Percentiles rank a stretch among this genome's conserved stretches.
These are phyloP conservation scores for Ceramica pisi DNA, from an alignment of 2,888 invertebrate species.

Conservation along the genomic window DNA sequence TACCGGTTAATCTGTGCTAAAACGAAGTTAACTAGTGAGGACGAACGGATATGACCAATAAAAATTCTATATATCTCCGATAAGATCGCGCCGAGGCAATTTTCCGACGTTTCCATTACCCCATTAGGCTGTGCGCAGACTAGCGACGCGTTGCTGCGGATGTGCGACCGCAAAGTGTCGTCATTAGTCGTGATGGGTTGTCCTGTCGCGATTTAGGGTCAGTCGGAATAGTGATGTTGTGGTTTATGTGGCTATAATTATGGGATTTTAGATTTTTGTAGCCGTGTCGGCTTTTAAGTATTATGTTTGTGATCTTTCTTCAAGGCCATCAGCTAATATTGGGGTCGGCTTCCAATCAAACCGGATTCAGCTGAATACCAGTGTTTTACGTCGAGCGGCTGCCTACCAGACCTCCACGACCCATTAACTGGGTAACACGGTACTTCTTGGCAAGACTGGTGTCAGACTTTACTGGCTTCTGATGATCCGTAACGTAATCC, in stretches of 20 bases:
- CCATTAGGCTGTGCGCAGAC: conserved; percentile 49
- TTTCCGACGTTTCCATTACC: conserved; percentile 62
- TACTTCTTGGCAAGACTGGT: too few relatives aligned
- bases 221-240: conserved; percentile 44
- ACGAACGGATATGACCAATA: conserved; percentile 54
- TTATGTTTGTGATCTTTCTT: neutral
- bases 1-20: conserved; percentile 48
- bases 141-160: conserved; percentile 40
- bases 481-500: too few relatives aligned
- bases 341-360: too few relatives aligned
- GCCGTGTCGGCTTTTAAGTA: conserved; percentile 2
- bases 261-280: conserved; percentile 27
- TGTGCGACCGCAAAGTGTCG: conserved; percentile 58
- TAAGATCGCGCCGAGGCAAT: conserved; percentile 58
- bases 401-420: too few relatives aligned
- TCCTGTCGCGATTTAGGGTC: conserved; percentile 43
- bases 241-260: conserved; percentile 34
- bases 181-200: conserved; percentile 49
- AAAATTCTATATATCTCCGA: conserved; percentile 59
- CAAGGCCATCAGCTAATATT: too few relatives aligned
- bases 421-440: too few relatives aligned
- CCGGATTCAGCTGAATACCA: too few relatives aligned
- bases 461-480: too few relatives aligned
- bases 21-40: conserved; percentile 43
- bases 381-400: too few relatives aligned